These are phyloP conservation scores for Argentina silus DNA, from an alignment of 2,797 vertebrate species.

Conservation along the genomic window DNA sequence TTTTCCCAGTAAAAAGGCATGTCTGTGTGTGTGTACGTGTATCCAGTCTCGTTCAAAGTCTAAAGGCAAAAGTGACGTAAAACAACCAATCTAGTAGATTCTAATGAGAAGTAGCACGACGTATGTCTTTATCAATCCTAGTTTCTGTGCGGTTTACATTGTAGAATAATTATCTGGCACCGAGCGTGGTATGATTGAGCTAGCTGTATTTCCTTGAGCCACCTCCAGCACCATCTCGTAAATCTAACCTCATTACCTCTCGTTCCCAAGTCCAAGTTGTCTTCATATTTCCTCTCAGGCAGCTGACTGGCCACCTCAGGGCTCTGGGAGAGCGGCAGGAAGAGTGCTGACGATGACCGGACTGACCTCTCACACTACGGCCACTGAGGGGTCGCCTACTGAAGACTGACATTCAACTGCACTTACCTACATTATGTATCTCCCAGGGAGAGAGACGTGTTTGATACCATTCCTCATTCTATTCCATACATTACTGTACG, in stretches of 20 bases:
- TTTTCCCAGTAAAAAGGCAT: not conserved
- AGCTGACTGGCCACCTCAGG: conserved; percentile 14
- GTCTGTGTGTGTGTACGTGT: not conserved
- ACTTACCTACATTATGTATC: no score
- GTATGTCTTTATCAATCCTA: conserved; percentile 46
- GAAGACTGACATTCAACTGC: not conserved
- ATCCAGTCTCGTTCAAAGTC: not conserved
- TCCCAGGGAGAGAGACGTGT: no score
- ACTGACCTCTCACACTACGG: conserved; percentile 5
- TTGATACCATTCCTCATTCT: no score
- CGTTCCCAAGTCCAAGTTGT: conserved; percentile 56
- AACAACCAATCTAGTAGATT: conserved; percentile 45
- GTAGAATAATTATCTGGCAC: conserved; percentile 73
- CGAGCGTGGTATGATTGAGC: conserved; percentile 71
- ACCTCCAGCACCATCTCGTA: conserved; percentile 68
- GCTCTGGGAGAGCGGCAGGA: conserved; percentile 46
- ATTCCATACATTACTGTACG: no score
- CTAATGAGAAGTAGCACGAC: conserved; percentile 55
- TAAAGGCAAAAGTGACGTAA: not conserved
- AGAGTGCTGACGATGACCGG: conserved; percentile 13
- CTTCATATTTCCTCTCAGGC: conserved; percentile 47
- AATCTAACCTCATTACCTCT: conserved; percentile 67
- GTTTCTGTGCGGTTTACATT: conserved; percentile 62
- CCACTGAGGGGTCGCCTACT: not conserved
- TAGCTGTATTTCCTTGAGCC: conserved; percentile 66